Percentiles rank a stretch among this genome's conserved stretches.
Evolutionary conservation across 2,113 vertebrate species (phyloP).

Genomic region (Clarias batrachus): DNA sequence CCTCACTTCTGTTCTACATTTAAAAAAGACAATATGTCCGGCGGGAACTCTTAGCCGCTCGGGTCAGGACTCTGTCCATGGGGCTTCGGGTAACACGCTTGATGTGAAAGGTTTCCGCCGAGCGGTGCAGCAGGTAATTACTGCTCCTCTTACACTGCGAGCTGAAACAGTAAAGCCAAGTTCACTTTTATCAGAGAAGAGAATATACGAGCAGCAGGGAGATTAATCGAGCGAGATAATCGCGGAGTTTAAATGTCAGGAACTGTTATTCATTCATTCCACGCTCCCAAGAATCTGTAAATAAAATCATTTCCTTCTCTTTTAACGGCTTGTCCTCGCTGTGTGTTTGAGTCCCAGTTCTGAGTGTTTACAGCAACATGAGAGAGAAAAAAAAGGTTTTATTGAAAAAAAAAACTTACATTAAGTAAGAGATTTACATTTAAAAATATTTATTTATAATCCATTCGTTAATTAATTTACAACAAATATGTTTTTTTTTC

Average conservation of each 20-base stretch:
- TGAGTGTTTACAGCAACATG: too few relatives aligned
- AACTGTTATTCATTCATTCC: neutral
- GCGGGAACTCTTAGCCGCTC: neutral
- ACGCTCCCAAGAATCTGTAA: too few relatives aligned
- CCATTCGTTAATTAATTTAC: too few relatives aligned
- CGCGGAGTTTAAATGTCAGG: neutral
- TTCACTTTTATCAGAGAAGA: neutral
- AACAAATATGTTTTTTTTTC: too few relatives aligned
- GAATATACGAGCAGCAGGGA: neutral
- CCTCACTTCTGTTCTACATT: slow-evolving; percentile 7
- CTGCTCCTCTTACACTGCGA: neutral
- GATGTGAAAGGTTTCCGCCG: slow-evolving; percentile 17
- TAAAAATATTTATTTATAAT: too few relatives aligned
- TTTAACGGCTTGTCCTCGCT: too few relatives aligned
- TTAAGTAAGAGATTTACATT: too few relatives aligned
- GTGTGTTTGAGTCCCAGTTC: too few relatives aligned
- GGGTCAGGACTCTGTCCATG: neutral
- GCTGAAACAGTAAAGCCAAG: neutral
- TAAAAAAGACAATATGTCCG: neutral
- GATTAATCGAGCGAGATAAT: neutral
- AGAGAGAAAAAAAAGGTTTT: too few relatives aligned
- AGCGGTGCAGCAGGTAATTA: neutral
- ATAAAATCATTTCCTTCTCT: too few relatives aligned
- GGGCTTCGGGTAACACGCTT: neutral
- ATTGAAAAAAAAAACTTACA: too few relatives aligned